Evolutionary conservation across 2,797 vertebrate genomes (phyloP).

Genomic region (Hafferia zeledoni): DNA sequence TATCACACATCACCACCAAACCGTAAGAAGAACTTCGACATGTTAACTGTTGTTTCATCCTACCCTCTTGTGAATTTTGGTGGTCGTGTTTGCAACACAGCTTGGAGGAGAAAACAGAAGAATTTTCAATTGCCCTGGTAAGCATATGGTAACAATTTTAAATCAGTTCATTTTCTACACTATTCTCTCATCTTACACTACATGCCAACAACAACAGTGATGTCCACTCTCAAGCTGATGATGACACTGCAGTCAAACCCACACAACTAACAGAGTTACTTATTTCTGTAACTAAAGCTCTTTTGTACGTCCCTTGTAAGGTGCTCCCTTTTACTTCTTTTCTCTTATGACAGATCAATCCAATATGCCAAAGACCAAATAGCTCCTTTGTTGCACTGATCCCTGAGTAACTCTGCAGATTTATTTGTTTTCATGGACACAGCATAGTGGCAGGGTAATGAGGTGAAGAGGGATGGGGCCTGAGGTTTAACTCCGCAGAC

Average conservation of each 20-base stretch:
- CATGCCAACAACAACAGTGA: neutral
- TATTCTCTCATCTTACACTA: neutral
- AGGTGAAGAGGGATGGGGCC: neutral
- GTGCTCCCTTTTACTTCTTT: neutral
- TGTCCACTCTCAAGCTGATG: neutral
- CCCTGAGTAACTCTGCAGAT: neutral
- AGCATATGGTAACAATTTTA: neutral
- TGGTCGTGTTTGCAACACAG: neutral
- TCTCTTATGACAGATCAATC: neutral
- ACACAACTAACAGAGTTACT: neutral
- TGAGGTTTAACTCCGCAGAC: neutral
- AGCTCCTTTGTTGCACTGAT: neutral
- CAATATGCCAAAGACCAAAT: neutral
- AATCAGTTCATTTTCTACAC: neutral
- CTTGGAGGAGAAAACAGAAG: neutral
- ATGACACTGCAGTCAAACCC: neutral
- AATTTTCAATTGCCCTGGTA: neutral
- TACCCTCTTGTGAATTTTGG: neutral
- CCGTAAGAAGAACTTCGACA: neutral
- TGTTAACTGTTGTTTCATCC: neutral
- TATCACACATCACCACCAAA: neutral
- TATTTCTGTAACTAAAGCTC: neutral
- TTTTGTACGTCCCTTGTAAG: neutral
- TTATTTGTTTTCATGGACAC: slow-evolving; percentile 9
- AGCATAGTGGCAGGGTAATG: neutral